Percentiles rank a stretch among this genome's conserved stretches.
Conservation (phyloP, 2,797 vertebrate species). For the Corythornis leucogaster region DNA sequence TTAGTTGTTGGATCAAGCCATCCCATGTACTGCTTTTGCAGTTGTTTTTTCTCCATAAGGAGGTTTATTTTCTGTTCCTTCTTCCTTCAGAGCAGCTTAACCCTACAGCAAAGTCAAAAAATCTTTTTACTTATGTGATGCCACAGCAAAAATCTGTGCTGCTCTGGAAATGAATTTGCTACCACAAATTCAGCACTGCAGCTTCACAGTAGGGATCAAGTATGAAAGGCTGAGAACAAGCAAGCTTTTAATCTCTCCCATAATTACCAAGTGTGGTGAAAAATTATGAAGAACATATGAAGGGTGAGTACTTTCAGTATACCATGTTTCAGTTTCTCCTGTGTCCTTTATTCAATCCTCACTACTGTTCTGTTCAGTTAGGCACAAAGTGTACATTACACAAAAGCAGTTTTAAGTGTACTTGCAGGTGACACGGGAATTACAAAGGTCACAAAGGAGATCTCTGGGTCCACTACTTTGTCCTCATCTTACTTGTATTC, state of each 20-base stretch:
- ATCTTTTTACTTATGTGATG: neutral
- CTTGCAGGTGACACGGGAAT: neutral
- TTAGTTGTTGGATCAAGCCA: conserved; percentile 13
- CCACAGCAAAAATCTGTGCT: conserved; percentile 23
- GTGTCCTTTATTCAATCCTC: neutral
- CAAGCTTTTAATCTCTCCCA: conserved; percentile 43
- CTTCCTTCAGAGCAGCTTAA: conserved; percentile 24
- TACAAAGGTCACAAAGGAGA: neutral
- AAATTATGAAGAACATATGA: conserved; percentile 47
- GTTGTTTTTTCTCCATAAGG: neutral
- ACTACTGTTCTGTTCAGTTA: neutral
- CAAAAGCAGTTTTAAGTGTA: neutral
- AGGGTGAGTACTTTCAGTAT: conserved; percentile 45
- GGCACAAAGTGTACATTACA: neutral
- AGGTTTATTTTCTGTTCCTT: neutral
- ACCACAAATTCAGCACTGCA: neutral
- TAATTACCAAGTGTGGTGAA: conserved; percentile 32
- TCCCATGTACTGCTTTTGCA: neutral
- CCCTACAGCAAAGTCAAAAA: conserved; percentile 49
- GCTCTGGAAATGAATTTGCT: conserved; percentile 44
- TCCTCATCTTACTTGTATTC: neutral
- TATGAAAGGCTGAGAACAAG: conserved; percentile 38
- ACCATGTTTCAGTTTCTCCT: neutral
- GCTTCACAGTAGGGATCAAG: conserved; percentile 38
- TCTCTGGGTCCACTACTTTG: neutral